A percentile compares a stretch with the other conserved stretches of the same genome.
Evolutionary conservation across 2,888 invertebrate species (phyloP).

Genomic region (Abscondita cerata): DNA sequence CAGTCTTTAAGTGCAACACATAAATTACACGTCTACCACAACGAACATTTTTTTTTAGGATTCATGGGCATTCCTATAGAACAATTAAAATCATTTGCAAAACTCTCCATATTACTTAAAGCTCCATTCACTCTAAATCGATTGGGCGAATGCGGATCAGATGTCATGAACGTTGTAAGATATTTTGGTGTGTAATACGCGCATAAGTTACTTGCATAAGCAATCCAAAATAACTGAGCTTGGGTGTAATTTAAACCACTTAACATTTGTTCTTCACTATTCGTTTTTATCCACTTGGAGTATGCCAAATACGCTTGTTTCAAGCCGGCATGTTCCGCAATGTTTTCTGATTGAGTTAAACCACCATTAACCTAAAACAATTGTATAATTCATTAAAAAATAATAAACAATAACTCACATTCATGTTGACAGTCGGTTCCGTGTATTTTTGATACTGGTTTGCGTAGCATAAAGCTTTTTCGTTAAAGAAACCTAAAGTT

Average conservation of each 20-base stretch:
- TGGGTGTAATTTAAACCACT: constrained; percentile 75
- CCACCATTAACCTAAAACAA: constrained; percentile 86
- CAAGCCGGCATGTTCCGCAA: constrained; percentile 89
- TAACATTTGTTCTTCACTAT: constrained; percentile 69
- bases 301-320: constrained; percentile 70
- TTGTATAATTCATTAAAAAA: too few relatives aligned
- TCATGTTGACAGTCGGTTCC: constrained; percentile 68
- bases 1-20: too few relatives aligned
- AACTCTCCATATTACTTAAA: constrained; percentile 63
- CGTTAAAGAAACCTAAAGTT: constrained; percentile 80
- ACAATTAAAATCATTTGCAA: constrained; percentile 64
- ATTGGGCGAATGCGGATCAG: constrained; percentile 72
- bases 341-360: constrained; percentile 87
- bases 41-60: constrained; percentile 62
- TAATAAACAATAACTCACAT: too few relatives aligned
- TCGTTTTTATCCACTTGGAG: constrained; percentile 69
- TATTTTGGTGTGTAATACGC: constrained; percentile 72
- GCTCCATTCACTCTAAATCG: constrained; percentile 64
- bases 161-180: constrained; percentile 76
- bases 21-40: too few relatives aligned
- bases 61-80: constrained; percentile 63
- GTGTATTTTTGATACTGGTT: constrained; percentile 89
- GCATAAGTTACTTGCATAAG: constrained; percentile 83
- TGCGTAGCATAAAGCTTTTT: constrained; percentile 84
- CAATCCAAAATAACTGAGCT: constrained; percentile 65